These are phyloP conservation scores for Leptodactylus fallax DNA, from an alignment of 2,797 vertebrate genomes.

Conservation along the genomic window DNA sequence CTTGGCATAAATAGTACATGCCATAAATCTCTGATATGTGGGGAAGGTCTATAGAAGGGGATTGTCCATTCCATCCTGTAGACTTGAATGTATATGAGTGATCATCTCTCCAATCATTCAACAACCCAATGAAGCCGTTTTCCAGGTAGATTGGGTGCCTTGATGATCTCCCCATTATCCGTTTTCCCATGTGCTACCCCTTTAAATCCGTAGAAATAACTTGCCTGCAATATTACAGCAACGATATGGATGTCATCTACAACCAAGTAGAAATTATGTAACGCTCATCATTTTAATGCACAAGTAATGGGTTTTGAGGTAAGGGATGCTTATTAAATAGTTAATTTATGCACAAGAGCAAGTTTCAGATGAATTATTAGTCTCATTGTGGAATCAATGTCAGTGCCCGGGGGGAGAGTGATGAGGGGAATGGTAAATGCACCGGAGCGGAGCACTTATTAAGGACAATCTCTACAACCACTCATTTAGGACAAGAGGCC, in stretches of 20 bases:
- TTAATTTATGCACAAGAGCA: conserved; percentile 45
- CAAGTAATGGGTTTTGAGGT: conserved; percentile 50
- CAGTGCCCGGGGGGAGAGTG: conserved; percentile 20
- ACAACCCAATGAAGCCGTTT: too few relatives aligned
- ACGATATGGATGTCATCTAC: conserved; percentile 16
- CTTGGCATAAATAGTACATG: too few relatives aligned
- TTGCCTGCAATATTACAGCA: background rate
- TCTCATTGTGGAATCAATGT: conserved; percentile 54
- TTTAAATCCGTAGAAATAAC: conserved; percentile 32
- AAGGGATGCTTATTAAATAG: conserved; percentile 50
- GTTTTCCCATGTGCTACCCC: background rate
- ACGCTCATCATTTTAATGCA: conserved; percentile 45
- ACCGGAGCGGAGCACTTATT: conserved; percentile 42
- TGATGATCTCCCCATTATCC: background rate
- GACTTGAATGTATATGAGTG: too few relatives aligned
- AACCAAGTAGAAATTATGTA: conserved; percentile 44
- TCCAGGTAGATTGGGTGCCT: too few relatives aligned
- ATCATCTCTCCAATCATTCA: too few relatives aligned
- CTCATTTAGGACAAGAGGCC: conserved; percentile 5
- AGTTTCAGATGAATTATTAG: conserved; percentile 53
- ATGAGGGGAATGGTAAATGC: conserved; percentile 27
- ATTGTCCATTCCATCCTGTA: too few relatives aligned
- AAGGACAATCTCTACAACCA: background rate
- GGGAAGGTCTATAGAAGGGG: too few relatives aligned
- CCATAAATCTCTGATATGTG: too few relatives aligned